Evolutionary conservation across 2,888 invertebrate genomes (phyloP), one percentile per base, ranked within the genome.

Genomic region (Acronicta leporina): DNA sequence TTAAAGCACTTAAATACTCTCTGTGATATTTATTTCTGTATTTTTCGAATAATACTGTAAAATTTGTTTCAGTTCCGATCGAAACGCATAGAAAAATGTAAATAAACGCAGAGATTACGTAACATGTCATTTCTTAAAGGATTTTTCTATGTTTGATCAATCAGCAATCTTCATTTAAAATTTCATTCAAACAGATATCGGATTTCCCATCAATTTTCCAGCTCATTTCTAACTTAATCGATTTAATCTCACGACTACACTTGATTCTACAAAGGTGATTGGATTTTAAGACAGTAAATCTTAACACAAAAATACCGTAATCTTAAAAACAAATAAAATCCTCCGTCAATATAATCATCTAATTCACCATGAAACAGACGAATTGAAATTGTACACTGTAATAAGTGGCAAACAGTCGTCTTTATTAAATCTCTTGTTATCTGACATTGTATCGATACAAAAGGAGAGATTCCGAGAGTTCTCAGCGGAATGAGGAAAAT

Each of bases 341-440:
- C 46, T 54, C 55, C 62, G 62, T 68, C 20, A 20, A 75, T 70
- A 75, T 82, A 82, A 86, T 80, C 79, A 79, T 78, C 75, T 83
- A 86, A 86, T 85, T 82, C 80, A 62, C 79, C 85, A 78, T 87
- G 80, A 83, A 84, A 83, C 80, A 81, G 75, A 77, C 75, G 74
- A 82, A 81, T 80, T 77, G 73, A 77, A 80, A 75, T 77, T 78
- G 79, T 75, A 74, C 79, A 76, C 80, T 68, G 76, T 81, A 67
- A 80, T 84, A 84, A 85, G 80, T 81, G 78, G 78, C 75, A 69
- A 69, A 77, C 80, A 77, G 82, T 77, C 79, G 76, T 81, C 83
- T 83, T 84, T 87, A 88, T 86, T 86, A 87, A 88, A 88, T 88
- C 87, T 87, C 79, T 80, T 77, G 79, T 83, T 88, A 87, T 89